Percentiles rank a stretch among this genome's conserved stretches.
These are phyloP conservation scores for Toxotes lorentzi DNA, from an alignment of 2,797 vertebrate genomes.

Conservation along the genomic window DNA sequence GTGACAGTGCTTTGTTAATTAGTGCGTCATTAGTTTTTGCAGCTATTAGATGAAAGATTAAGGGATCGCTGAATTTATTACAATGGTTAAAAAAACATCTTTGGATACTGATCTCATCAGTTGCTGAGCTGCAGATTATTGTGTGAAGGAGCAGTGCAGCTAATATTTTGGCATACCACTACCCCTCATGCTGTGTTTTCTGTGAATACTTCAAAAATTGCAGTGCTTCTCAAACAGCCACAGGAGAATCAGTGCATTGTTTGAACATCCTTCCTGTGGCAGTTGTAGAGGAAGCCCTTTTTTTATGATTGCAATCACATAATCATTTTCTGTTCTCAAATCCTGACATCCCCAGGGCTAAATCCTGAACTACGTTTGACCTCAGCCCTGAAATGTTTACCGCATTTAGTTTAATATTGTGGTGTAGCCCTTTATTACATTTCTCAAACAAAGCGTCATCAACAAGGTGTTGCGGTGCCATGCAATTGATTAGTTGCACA, in stretches of 20 bases:
- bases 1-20: too few species aligned
- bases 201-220: neutral
- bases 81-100: too few species aligned
- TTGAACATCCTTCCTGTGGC: neutral
- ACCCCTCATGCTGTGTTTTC: neutral
- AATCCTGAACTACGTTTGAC: neutral
- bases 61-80: too few species aligned
- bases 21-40: too few species aligned
- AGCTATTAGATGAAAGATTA: too few species aligned
- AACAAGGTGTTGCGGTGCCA: neutral
- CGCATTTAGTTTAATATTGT: neutral
- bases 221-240: neutral
- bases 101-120: too few species aligned
- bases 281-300: neutral
- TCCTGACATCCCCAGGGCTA: neutral
- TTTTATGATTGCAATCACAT: neutral
- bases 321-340: neutral
- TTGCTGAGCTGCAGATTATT: too few species aligned
- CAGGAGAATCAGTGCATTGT: neutral
- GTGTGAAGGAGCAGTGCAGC: too few species aligned
- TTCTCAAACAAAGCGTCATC: conserved; percentile 20
- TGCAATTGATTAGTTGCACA: conserved; percentile 32
- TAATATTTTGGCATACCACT: too few species aligned
- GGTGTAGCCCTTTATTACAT: neutral
- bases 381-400: neutral